Conservation (phyloP, 1,140 invertebrate genomes). For the Tribolium madens region DNA sequence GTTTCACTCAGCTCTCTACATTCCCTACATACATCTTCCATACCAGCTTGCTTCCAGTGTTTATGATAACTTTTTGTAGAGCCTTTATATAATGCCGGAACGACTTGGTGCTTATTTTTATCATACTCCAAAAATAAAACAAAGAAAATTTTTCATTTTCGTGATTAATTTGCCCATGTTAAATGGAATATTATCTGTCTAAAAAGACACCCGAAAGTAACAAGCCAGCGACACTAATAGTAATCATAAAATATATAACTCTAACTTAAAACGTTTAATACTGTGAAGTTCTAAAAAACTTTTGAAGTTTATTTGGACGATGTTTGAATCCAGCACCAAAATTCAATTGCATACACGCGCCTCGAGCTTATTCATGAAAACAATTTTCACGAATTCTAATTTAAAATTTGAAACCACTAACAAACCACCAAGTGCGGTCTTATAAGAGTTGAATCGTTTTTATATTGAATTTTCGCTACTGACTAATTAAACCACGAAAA, state of each 20-base stretch:
- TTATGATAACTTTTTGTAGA: not conserved
- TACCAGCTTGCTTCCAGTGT: not conserved
- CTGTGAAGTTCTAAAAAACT: not conserved
- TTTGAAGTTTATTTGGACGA: not conserved
- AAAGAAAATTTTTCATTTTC: not conserved
- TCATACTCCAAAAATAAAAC: not conserved
- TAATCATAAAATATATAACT: too few relatives aligned
- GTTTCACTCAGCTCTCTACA: constrained; percentile 9
- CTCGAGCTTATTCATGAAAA: constrained; percentile 13
- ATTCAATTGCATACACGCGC: constrained; percentile 20
- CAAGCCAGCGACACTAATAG: too few relatives aligned
- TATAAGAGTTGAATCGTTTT: constrained; percentile 24
- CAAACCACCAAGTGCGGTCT: constrained; percentile 31
- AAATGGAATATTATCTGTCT: not conserved
- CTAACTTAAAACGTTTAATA: not conserved
- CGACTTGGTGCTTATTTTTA: not conserved
- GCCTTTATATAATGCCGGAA: not conserved
- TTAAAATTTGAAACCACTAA: constrained; percentile 35
- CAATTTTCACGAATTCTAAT: constrained; percentile 26
- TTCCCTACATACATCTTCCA: constrained; percentile 10
- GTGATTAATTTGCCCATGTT: not conserved
- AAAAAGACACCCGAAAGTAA: not conserved
- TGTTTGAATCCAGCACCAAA: not conserved
- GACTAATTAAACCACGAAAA: constrained; percentile 30
- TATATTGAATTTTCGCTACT: constrained; percentile 23